These are phyloP conservation scores for Peromyscus californicus DNA, from an alignment of 2,113 vertebrate species.

Conservation along the genomic window DNA sequence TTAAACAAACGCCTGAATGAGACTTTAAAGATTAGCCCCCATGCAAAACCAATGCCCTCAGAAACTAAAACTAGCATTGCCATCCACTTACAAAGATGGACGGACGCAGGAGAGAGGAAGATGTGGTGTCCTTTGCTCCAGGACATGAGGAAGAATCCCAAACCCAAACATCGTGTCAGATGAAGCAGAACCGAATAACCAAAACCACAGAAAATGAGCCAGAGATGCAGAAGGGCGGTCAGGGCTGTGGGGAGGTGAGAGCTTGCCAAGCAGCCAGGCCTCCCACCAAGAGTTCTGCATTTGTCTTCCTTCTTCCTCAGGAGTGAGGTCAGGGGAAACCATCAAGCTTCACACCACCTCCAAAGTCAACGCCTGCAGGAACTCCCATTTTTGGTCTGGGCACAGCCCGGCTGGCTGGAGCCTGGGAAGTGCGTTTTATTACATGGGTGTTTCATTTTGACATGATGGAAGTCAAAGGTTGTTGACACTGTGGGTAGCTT, in stretches of 20 bases:
- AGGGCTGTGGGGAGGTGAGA: neutral
- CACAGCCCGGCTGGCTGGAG: neutral
- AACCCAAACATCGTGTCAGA: constrained; percentile 44
- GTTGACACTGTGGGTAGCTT: neutral
- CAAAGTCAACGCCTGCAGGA: neutral
- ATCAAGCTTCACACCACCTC: neutral
- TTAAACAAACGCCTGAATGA: constrained; percentile 31
- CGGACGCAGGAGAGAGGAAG: neutral
- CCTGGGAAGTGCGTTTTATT: constrained; percentile 4
- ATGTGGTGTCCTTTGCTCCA: constrained; percentile 30
- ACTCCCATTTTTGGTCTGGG: neutral
- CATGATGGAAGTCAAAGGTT: neutral
- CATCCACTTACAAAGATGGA: constrained; percentile 18
- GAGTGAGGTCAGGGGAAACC: constrained; percentile 18
- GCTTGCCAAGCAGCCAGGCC: neutral
- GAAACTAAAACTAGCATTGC: constrained; percentile 32
- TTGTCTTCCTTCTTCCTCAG: neutral
- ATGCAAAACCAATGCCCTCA: neutral
- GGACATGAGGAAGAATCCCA: constrained; percentile 51
- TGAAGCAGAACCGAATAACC: constrained; percentile 28
- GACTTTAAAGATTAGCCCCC: neutral
- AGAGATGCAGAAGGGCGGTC: constrained; percentile 29
- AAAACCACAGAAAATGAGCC: constrained; percentile 41
- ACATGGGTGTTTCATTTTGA: constrained; percentile 22
- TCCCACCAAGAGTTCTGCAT: neutral